Evolutionary conservation across 2,113 vertebrate genomes (phyloP), one percentile per base, ranked within the genome.

Genomic region (Numenius arquata): DNA sequence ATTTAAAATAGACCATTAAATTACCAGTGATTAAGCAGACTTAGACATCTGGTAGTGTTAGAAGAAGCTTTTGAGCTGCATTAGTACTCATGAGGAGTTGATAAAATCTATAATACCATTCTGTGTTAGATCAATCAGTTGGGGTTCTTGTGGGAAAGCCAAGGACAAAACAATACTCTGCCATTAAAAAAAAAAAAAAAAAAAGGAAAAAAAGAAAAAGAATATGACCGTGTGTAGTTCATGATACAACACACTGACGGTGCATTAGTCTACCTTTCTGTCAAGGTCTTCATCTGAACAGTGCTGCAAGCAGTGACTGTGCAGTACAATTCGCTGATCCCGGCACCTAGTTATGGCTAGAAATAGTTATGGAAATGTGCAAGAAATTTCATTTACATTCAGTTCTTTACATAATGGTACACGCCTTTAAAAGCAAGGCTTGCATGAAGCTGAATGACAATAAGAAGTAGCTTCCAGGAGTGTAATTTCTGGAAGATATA

Each of bases 11-110:
- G 14, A 43, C 40, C 63, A 66, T 85, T 81, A 67, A 93, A 89
- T 90, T 93, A 81, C 30, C 27, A 40, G 52, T 65, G 43, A 87
- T 96, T 87, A 90, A 70, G 68, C 76, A 78, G 73, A 20, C 40
- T 89, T 80, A 77, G 85, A 81, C 38, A 94, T 84, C 78, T 93
- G 88, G 59, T 38, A 8, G 72, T 56, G 41, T 47, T 55, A 5
- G 5, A 92, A 88, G 87, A 75, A 91, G 47, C 38, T 81, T 96
- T 75, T 88, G 79, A 94, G 72, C 65, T 93, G 34, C 70, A 26
- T 89, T 80, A 61, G 52, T 55, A 66, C 20, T 12, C 38, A 56
- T 56, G 9, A 81, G 63, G 25, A 75, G 63, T 8, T 81, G 67
- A 66, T 38, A 66, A 90, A 88, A 74, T 62, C 45, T 76, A 40